Evolutionary conservation across 2,797 vertebrate genomes (phyloP), one percentile per base, ranked within the genome.

Genomic region (Channa striata): DNA sequence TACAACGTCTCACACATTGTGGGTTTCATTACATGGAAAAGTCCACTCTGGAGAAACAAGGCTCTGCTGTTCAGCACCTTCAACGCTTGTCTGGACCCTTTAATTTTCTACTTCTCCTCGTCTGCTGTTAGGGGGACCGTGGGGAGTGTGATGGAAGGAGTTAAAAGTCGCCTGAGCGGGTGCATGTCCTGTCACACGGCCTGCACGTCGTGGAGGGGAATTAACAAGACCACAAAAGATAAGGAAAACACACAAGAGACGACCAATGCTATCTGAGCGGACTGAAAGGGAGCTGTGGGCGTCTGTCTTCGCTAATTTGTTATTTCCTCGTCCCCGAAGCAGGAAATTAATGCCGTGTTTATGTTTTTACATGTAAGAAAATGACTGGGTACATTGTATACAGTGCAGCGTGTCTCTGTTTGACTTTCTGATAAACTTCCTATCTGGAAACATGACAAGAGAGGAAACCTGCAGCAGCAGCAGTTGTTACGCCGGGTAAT

Each of bases 41-140:
- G 92, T 47, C 96, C 96, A 0, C 0, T 2, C 0, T 98, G 97
- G 97, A 89, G 97, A 39, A 83, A 89, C 53, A 87, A 91, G 17
- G 92, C 95, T 0, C 89, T 98, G 79, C 90, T 97, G 6, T 91
- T 93, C 60, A 96, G 96, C 69, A 95, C 95, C 9, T 96, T 97
- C 70, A 98, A 97, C 0, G 92, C 96, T 16, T 95, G 94, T 23
- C 86, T 98, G 17, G 97, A 97, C 79, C 97, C 97, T 0, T 61
- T 96, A 1, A 95, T 98, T 52, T 97, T 97, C 90, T 97, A 97
- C 74, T 94, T 96, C 72, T 97, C 96, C 0, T 97, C 96, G 0
- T 85, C 95, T 0, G 94, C 94, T 0, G 90, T 97, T 59, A 92
- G 96, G 37, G 90, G 81, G 10, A 86, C 76, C 0, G 90, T 96